Evolutionary conservation across 2,113 vertebrate genomes (phyloP).

Genomic region (Syngnathus scovelli): DNA sequence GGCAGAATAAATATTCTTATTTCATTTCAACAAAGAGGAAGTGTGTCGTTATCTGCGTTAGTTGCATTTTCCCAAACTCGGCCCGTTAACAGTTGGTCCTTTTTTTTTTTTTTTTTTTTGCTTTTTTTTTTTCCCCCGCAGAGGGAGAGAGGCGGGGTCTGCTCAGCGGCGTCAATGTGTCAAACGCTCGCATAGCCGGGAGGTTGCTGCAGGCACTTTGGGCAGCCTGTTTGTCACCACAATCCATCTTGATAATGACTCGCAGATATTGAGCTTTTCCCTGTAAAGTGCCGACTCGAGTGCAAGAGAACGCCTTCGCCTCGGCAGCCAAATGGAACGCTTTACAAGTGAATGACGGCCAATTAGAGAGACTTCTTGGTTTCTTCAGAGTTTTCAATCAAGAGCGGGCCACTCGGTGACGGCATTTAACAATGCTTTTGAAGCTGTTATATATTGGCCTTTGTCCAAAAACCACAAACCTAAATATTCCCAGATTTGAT

Average conservation of each 20-base stretch:
- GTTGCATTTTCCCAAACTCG: conserved; percentile 57
- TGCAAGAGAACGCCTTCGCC: conserved; percentile 32
- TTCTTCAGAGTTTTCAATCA: conserved; percentile 18
- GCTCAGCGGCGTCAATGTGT: conserved; percentile 53
- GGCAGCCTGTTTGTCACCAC: conserved; percentile 61
- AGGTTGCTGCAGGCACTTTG: conserved; percentile 56
- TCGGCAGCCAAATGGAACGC: conserved; percentile 30
- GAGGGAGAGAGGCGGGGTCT: conserved; percentile 20
- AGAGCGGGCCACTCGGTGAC: conserved; percentile 9
- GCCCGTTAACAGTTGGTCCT: conserved; percentile 57
- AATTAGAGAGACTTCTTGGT: conserved; percentile 43
- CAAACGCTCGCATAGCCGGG: conserved; percentile 56
- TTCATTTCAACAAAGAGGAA: conserved; percentile 65
- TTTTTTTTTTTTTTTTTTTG: not conserved
- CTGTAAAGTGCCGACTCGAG: conserved; percentile 42
- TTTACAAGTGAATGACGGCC: conserved; percentile 37
- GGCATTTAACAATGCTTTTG: conserved; percentile 22
- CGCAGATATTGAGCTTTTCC: conserved; percentile 54
- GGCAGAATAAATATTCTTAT: conserved; percentile 39
- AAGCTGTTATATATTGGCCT: conserved; percentile 16
- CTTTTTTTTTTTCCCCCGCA: not conserved
- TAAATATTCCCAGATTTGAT: not conserved
- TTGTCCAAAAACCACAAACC: conserved; percentile 11
- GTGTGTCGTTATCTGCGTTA: conserved; percentile 68
- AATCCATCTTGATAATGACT: conserved; percentile 68